Base-by-base conservation (phyloP, 2,797 vertebrate genomes). In the Babyrousa celebensis region DNA sequence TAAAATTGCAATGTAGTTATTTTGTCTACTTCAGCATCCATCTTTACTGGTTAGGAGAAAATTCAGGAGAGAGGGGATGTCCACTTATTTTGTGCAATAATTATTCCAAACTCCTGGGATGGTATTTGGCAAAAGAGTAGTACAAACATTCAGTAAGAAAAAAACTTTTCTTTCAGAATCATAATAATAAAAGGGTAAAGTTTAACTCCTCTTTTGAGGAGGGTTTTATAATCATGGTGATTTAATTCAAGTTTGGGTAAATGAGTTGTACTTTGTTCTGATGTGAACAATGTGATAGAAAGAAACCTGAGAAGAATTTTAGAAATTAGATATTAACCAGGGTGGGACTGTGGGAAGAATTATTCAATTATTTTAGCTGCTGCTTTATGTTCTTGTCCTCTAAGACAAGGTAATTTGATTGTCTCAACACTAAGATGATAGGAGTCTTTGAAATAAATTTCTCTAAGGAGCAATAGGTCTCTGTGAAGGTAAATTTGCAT, bases 301-400 rank as follows among this genome's bases (percentile, higher is more conserved):
- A 78, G n/a, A 70, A 58, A 8, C 62, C 56, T 71, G 18, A 92
- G 56, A 71, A 67, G 21, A 32, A 40, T 68, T 92, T 89, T 82
- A 88, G 85, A 90, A 92, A 79, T n/a, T 79, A 88, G 36, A 17
- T 74, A 79, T 83, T 94, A 79, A 74, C 27, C 8, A 77, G 32
- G 23, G 18, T 56, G 16, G 25, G 16, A 58, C 12, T 62, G n/a
- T 48, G 29, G 48, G 70, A 52, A 89, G 11, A 65, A 84, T 70
- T 58, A 74, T n/a, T 70, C 16, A 9, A 60, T 92, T 74, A 80
- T 52, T 82, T 93, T 75, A 92, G 21, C 29, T 40, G 58, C 14
- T n/a, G 14, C 6, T 67, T 95, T 65, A 54, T 80, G 43, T 17
- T 67, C 60, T 74, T 71, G 9, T n/a, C 74, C 68, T 80, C 23